Evolutionary conservation across 2,113 vertebrate species (phyloP).

Genomic region (Chamaetylas fuelleborni): DNA sequence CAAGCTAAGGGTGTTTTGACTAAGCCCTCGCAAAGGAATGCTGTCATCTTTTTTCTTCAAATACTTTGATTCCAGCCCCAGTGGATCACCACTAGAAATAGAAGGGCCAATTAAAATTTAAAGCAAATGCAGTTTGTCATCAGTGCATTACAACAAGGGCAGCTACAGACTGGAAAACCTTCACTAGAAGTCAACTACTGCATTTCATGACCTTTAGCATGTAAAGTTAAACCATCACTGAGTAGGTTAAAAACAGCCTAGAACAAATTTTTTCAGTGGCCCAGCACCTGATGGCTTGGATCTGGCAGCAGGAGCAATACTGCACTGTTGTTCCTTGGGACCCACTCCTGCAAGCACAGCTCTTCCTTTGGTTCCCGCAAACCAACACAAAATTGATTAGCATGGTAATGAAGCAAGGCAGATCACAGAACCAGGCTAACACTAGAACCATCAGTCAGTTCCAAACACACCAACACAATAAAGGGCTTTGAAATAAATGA

Average conservation of each 20-base stretch:
- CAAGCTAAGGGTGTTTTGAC: constrained; percentile 71
- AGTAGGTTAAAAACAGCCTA: not conserved
- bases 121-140: not conserved
- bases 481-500: not conserved
- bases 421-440: not conserved
- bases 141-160: not conserved
- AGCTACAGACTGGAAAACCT: not conserved
- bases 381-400: not conserved
- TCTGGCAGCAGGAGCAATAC: not conserved
- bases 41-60: constrained; percentile 87
- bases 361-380: not conserved
- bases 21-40: constrained; percentile 83
- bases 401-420: not conserved
- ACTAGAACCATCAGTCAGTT: not conserved
- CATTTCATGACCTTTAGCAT: accelerated
- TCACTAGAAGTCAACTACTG: not conserved
- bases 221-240: not conserved
- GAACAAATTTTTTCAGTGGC: not conserved
- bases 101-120: not conserved
- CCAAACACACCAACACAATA: not conserved
- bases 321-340: not conserved
- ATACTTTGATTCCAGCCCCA: constrained; percentile 87
- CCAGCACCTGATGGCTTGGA: not conserved
- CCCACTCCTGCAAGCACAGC: not conserved
- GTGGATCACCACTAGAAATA: constrained; percentile 71